Conservation (phyloP, 1,140 invertebrate species). For the Tetragnatha versicolor region DNA sequence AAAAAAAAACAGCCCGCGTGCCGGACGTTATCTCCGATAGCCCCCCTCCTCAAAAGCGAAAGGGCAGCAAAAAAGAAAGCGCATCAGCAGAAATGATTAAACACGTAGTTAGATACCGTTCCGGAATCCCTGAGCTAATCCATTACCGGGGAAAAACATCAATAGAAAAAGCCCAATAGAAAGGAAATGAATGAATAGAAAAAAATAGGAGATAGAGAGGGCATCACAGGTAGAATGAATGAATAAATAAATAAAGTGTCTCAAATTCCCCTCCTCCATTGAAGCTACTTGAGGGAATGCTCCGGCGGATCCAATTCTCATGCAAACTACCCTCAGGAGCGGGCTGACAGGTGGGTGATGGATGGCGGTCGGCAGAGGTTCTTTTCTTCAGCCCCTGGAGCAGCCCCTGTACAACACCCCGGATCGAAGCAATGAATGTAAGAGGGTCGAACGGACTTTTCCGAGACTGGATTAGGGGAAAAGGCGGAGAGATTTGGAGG, state of each 20-base stretch:
- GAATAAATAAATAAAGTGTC: constrained; percentile 17
- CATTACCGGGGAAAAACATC: background rate
- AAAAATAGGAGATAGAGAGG: background rate
- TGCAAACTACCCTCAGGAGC: constrained; percentile 40
- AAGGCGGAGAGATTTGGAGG: background rate
- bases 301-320: constrained; percentile 62
- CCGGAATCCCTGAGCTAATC: constrained; percentile 32
- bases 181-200: background rate
- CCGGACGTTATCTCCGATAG: background rate
- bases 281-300: background rate
- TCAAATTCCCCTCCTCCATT: constrained; percentile 16
- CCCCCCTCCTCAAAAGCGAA: background rate
- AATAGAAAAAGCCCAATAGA: background rate
- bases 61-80: background rate
- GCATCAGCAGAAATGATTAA: constrained; percentile 15
- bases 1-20: background rate
- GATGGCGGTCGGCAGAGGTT: constrained; percentile 24
- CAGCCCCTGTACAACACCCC: background rate
- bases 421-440: background rate
- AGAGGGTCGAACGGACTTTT: constrained; percentile 8
- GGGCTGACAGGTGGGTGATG: constrained; percentile 45
- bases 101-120: constrained; percentile 38
- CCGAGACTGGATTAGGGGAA: constrained; percentile 36
- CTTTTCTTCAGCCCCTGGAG: background rate
- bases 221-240: constrained; percentile 32